Evolutionary conservation across 2,113 vertebrate species (phyloP).

Genomic region (Nothobranchius furzeri): DNA sequence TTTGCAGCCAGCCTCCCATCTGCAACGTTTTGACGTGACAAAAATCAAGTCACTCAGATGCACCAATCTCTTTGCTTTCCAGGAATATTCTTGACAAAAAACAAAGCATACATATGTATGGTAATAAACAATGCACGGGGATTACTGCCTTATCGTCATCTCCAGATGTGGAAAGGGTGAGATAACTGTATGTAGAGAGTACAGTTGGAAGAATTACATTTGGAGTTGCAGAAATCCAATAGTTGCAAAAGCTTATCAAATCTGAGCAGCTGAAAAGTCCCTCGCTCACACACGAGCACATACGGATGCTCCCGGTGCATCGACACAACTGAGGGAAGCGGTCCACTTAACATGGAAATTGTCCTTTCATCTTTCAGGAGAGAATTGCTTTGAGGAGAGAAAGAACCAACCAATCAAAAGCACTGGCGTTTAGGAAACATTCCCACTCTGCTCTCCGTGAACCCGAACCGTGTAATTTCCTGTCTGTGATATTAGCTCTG

Average conservation of each 20-base stretch:
- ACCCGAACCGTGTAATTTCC: constrained; percentile 44
- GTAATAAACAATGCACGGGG: constrained; percentile 44
- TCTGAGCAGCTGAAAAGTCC: constrained; percentile 44
- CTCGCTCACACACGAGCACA: constrained; percentile 29
- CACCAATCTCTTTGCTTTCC: constrained; percentile 48
- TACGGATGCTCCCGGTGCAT: constrained; percentile 36
- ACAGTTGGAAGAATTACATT: constrained; percentile 42
- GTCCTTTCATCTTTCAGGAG: constrained; percentile 60
- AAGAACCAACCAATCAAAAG: constrained; percentile 46
- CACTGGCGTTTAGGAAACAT: constrained; percentile 22
- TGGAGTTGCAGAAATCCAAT: constrained; percentile 39
- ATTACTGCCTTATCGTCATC: constrained; percentile 53
- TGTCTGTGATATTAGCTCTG: constrained; percentile 28
- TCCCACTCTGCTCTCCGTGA: constrained; percentile 18
- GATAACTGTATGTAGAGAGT: constrained; percentile 37
- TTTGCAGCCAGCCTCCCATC: constrained; percentile 10
- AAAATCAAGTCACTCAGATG: constrained; percentile 57
- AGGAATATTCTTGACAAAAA: constrained; percentile 28
- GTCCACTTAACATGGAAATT: constrained; percentile 76
- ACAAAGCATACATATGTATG: constrained; percentile 59
- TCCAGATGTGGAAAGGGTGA: constrained; percentile 47
- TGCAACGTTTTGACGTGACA: constrained; percentile 54
- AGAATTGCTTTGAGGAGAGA: constrained; percentile 37
- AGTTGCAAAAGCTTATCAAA: constrained; percentile 57
- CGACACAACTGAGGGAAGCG: constrained; percentile 40